Base-by-base conservation (phyloP, 2,113 vertebrate species). In the Myocastor coypus region DNA sequence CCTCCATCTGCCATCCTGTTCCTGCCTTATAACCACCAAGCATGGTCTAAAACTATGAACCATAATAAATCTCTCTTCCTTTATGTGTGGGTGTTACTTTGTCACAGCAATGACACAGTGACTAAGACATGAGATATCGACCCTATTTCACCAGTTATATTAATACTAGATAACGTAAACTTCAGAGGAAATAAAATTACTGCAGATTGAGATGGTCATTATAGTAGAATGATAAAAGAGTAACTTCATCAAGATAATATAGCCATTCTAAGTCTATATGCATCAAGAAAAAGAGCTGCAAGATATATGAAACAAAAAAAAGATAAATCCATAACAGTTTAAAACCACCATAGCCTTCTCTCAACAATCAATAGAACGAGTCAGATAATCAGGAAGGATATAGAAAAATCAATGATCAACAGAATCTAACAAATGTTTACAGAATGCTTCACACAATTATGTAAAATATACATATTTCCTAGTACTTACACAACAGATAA, bases 121-220 rank as follows among this genome's bases (percentile, higher is more conserved):
- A 66, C 32, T 7, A 16, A 34, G 66, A 68, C 66, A 68, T 13
- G 30, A 66, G 12, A 32, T 32, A 32, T 66, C 12, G 32, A 3
- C 40, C 42, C 64, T 4, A 86, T 37, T 94, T 86, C 34, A 30
- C 52, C 63, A 91, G 22, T 20, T 59, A 32, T 37, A 8, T 46
- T 66, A 78, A 24, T 59, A 85, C 16, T 32, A 84, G 20, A 83
- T n/a, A 75, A 82, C 73, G n/a, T 34, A 42, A 61, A 80, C n/a
- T 42, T 42, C 71, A 78, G 46, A 89, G 93, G n/a, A 77, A 77
- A 89, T 30, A 61, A 89, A 89, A 84, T 57, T 77, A 68, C 37
- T 10, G 77, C 30, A 84, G 59, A 59, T 50, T 46, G 61, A 64
- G 26, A 64, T 28, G 7, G 61, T 30, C 26, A 28, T 64, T 28